A percentile compares a stretch with the other conserved stretches of the same genome.
Conservation (phyloP, 2,797 vertebrate genomes). For the Pelodytes ibericus region DNA sequence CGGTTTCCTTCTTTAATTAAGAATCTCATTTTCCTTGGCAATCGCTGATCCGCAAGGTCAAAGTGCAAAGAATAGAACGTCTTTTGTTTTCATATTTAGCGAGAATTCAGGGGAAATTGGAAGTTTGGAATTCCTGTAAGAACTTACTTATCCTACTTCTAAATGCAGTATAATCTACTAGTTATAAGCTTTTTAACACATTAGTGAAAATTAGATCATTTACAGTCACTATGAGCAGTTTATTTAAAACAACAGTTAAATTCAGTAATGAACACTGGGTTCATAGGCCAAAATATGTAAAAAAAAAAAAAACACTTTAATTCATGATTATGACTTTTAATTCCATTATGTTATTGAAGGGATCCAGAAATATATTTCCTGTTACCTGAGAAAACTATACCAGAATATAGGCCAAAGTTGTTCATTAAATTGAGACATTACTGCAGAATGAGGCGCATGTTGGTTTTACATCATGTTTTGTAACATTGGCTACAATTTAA, state of each 20-base stretch:
- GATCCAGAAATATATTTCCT: too few relatives aligned
- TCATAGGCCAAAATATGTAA: background rate
- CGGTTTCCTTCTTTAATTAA: constrained; percentile 20
- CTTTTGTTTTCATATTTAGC: constrained; percentile 49
- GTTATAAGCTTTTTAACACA: constrained; percentile 52
- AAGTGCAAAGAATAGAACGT: constrained; percentile 37
- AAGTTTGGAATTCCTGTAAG: constrained; percentile 47
- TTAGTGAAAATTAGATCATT: constrained; percentile 51
- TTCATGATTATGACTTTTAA: too few relatives aligned
- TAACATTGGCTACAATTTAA: too few relatives aligned
- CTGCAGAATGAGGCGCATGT: too few relatives aligned
- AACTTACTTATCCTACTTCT: constrained; percentile 41
- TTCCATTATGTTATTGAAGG: too few relatives aligned
- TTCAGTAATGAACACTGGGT: background rate
- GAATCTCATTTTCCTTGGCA: background rate
- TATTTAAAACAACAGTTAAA: background rate
- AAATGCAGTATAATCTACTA: constrained; percentile 42
- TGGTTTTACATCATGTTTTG: too few relatives aligned
- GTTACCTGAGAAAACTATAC: too few relatives aligned
- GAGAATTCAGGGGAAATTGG: constrained; percentile 37
- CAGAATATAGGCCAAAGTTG: too few relatives aligned
- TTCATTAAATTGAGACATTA: too few relatives aligned
- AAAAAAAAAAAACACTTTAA: too few relatives aligned
- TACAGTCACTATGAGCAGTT: constrained; percentile 19
- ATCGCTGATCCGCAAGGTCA: constrained; percentile 31